phyloP scores from a whole-genome alignment of 2,888 invertebrate species.

The Lottia scabra region DNA sequence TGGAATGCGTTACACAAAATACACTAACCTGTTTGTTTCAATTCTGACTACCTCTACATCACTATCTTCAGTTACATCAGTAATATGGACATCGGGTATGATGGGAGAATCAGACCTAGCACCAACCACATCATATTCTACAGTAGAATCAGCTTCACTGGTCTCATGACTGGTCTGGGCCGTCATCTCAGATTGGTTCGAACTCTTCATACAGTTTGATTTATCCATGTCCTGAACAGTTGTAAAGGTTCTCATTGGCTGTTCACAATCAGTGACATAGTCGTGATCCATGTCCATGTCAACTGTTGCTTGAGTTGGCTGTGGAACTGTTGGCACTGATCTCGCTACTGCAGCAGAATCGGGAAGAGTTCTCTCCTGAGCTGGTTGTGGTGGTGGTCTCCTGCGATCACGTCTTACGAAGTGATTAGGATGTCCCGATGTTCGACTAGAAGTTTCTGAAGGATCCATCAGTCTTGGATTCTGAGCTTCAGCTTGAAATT shows the following conservation, averaged over 20 bases:
- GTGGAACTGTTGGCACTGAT: not conserved
- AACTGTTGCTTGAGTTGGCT: not conserved
- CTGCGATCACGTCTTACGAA: not conserved
- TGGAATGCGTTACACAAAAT: not conserved
- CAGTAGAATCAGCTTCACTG: constrained; percentile 13
- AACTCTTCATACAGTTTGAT: not conserved
- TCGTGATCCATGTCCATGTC: not conserved
- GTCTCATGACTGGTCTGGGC: not conserved
- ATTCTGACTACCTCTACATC: constrained; percentile 71
- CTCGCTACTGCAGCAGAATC: not conserved
- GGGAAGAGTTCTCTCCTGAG: not conserved
- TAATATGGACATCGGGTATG: constrained; percentile 69
- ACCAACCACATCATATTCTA: constrained; percentile 16
- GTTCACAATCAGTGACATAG: not conserved
- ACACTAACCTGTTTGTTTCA: constrained; percentile 48
- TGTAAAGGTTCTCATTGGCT: not conserved
- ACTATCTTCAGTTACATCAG: constrained; percentile 71
- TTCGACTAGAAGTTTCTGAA: not conserved
- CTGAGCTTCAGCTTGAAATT: too few species aligned
- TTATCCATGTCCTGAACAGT: not conserved
- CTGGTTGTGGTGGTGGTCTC: not conserved
- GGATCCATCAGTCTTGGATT: not conserved
- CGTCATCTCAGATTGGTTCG: not conserved
- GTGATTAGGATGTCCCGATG: not conserved
- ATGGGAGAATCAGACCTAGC: constrained; percentile 37